Base-by-base conservation (phyloP, 2,113 vertebrate genomes). In the Tupaia tana region DNA sequence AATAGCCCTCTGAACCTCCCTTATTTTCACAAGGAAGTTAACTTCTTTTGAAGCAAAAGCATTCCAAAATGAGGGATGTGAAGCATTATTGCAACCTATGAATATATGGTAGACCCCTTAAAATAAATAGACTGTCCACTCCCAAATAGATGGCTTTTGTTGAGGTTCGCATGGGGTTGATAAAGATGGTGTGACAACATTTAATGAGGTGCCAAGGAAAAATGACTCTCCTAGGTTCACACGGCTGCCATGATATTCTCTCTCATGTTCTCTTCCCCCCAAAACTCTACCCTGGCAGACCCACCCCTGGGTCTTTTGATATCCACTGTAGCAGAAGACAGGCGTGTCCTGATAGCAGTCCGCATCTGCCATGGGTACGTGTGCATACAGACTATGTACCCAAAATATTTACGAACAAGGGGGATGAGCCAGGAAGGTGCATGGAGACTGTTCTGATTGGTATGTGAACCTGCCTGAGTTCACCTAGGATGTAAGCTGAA, bases 71-170 rank as follows among this genome's bases (percentile, higher is more conserved):
- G 90, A 95, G 91, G 92, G 94, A 87, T n/a, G 34, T 80, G 96
- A 96, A 90, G 64, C 97, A 84, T 96, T 94, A 80, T 27, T 95
- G 75, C 89, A 91, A 80, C 71, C 64, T 22, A 56, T 73, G 85
- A 97, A 91, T 59, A 80, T 86, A 81, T 61, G 70, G 43, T 34
- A 92, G 96, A 83, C 93, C 74, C 91, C 43, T 69, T 97, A 97
- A 98, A 98, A 96, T 86, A 96, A 98, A 98, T 97, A 97, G 88
- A 86, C 91, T 54, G 54, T 94, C 85, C 85, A n/a, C 73, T 75
- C 84, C 71, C 43, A 93, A 97, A 95, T 95, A 95, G 73, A 52
- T 52, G 69, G 63, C 93, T 94, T 95, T 95, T 91, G 88, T 97
- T 77, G 61, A 66, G 79, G 34, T 73, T 59, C 2, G 16, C 70